These are phyloP conservation scores for Hirtodrosophila trivittata DNA, from an alignment of 2,888 invertebrate genomes.

Conservation along the genomic window DNA sequence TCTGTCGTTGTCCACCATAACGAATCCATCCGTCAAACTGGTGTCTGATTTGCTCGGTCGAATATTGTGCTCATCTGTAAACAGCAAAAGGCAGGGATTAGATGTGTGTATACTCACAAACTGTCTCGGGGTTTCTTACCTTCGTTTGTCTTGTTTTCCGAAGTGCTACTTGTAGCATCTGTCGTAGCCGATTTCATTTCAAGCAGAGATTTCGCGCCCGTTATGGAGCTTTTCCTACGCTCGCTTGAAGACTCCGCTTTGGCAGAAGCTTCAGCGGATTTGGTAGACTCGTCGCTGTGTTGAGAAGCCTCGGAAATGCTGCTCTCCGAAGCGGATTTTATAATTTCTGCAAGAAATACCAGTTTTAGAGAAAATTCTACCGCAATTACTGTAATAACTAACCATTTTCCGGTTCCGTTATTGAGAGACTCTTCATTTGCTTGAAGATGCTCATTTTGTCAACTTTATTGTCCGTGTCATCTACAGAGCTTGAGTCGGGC, in stretches of 20 bases:
- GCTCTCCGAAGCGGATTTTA: conserved; percentile 95
- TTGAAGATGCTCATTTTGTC: conserved; percentile 87
- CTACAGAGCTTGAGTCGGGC: conserved; percentile 81
- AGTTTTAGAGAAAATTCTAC: not conserved
- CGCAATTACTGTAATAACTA: conserved; percentile 8
- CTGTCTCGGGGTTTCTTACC: conserved; percentile 42
- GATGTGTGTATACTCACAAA: not conserved
- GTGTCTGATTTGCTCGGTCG: conserved; percentile 95
- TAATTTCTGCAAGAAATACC: conserved; percentile 84
- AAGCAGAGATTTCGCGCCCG: conserved; percentile 83
- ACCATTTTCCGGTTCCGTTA: conserved; percentile 87
- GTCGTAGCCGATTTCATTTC: conserved; percentile 84
- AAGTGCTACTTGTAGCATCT: conserved; percentile 66
- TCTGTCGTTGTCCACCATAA: conserved; percentile 87
- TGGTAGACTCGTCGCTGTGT: conserved; percentile 89
- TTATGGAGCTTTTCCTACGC: conserved; percentile 81
- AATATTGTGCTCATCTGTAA: conserved; percentile 86
- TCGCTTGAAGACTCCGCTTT: conserved; percentile 43
- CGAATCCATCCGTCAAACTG: conserved; percentile 95
- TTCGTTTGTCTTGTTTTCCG: conserved; percentile 60
- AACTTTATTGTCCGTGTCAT: conserved; percentile 42
- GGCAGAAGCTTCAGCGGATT: conserved; percentile 86
- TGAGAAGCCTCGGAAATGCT: conserved; percentile 91
- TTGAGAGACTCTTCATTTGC: conserved; percentile 88
- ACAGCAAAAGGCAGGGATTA: conserved; percentile 18